Base-by-base conservation (phyloP, 1,140 invertebrate species). In the Teleopsis dalmanni region DNA sequence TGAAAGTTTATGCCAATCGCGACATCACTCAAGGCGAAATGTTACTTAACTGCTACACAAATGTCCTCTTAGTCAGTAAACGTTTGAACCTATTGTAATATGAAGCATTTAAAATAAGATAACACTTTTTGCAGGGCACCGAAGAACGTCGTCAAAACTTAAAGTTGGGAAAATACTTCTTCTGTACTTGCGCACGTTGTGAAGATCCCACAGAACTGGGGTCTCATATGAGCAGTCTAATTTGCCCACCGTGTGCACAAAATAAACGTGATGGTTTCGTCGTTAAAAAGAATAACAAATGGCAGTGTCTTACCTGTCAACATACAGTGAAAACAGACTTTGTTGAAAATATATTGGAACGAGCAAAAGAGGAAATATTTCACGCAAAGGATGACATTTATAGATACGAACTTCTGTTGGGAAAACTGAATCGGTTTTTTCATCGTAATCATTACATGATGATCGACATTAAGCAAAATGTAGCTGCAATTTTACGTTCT, bases 31-130 rank as follows among this genome's bases (percentile, higher is more conserved):
- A 78, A 40, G 82, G 80, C 11, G 77, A 81, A 22, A 65, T 75
- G 3, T 80, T 91, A 48, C 78, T 76, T 53, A 85, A 82, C 50
- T 87, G 85, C 62, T 91, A 91, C 53, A 84, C 85, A 0, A 83
- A 85, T 60, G 75, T 82, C 1, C 68, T 90, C 47, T 75, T 84
- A 73, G 82, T 83, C 56, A 51, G 50, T 57, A 16, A 14, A 22
- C 1, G 9, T 18, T 11, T 16, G 36, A 21, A 37, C 11, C n/a
- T n/a, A n/a, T n/a, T n/a, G n/a, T n/a, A n/a, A n/a, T n/a, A n/a
- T n/a, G n/a, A n/a, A n/a, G n/a, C n/a, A n/a, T n/a, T n/a, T n/a
- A n/a, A n/a, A n/a, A n/a, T n/a, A n/a, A n/a, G n/a, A n/a, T n/a
- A n/a, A n/a, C n/a, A n/a, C n/a, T n/a, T 35, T 42, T 60, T 68